Evolutionary conservation across 92 coral and sea anemone species (phyloP), one percentile per base, ranked within the genome.

Genomic region (Micromussa lordhowensis): DNA sequence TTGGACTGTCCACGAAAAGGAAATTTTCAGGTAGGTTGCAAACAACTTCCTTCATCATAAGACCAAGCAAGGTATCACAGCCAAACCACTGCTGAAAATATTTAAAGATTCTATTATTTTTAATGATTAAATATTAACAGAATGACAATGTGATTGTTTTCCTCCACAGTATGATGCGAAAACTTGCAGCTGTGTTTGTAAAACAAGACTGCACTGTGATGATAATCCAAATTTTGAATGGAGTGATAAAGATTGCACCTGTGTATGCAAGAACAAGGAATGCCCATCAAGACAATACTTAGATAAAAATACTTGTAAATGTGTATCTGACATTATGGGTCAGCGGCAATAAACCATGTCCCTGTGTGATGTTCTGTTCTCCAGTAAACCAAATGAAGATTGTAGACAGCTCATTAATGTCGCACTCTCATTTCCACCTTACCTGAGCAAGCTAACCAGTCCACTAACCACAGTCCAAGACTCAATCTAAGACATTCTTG

Each of bases 101-200:
- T 44, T 44, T 44, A 48, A 30, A n/a, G n/a, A 26, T 78, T 48
- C 1, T 14, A 6, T 31, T 15, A 30, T 54, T 30, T 49, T 13
- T 6, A 19, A 16, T 38, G 18, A 21, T 44, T 34, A 34, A 32
- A 55, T 1, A 55, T 19, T 34, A 34, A 18, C 19, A 26, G 51
- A 38, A 15, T 31, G 6, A 16, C 19, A n/a, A 0, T 19, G 18
- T 3, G 18, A 30, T 18, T 72, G 0, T 49, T 59, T 58, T 57
- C 0, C 44, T 68, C 35, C 54, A 64, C 59, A 82, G 85, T 64
- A 82, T 38, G 58, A 82, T 35, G 44, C 59, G 6, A 28, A 26
- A 18, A 82, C 48, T 40, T 82, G 85, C 58, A 38, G 7, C 0
- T 82, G 85, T 68, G 61, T 40, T 17, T 82, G 85, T 44, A 31